A percentile compares a stretch with the other conserved stretches of the same genome.
phyloP scores from a whole-genome alignment of 1,140 invertebrate genomes.

The Drosophila bocki region DNA sequence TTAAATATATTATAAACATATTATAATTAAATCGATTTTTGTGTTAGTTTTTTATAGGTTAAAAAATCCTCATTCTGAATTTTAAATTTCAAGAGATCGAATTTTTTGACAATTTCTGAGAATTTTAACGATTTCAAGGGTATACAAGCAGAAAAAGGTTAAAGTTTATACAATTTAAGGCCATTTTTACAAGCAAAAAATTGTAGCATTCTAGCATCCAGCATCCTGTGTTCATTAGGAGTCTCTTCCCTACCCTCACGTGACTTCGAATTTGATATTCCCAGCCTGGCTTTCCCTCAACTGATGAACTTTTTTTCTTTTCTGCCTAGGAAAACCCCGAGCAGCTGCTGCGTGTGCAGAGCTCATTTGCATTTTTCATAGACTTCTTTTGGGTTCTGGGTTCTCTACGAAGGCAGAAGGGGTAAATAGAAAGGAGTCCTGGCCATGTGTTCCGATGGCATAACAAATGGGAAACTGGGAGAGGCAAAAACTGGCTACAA shows the following conservation, averaged over 20 bases:
- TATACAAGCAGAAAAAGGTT: too few relatives aligned
- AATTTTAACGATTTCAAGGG: too few relatives aligned
- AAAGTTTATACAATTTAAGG: not conserved
- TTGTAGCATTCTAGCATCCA: not conserved
- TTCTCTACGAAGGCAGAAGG: not conserved
- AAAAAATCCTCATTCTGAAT: too few relatives aligned
- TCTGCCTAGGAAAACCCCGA: conserved; percentile 7
- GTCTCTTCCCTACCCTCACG: not conserved
- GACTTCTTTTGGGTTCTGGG: not conserved
- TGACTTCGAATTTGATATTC: conserved; percentile 30
- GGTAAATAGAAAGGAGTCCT: not conserved
- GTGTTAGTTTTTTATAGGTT: too few relatives aligned
- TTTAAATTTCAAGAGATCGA: too few relatives aligned
- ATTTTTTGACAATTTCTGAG: too few relatives aligned
- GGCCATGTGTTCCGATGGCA: conserved; percentile 25
- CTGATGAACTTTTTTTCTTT: conserved; percentile 26
- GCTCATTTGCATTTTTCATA: conserved; percentile 72
- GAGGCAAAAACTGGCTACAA: conserved; percentile 13
- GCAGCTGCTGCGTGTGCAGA: conserved; percentile 57
- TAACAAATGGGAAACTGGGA: conserved; percentile 49
- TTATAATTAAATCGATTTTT: too few relatives aligned
- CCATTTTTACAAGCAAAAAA: too few relatives aligned
- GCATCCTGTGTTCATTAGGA: conserved; percentile 27
- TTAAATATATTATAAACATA: too few relatives aligned
- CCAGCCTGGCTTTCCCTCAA: conserved; percentile 13